phyloP scores from a whole-genome alignment of 2,113 vertebrate genomes.

The Ailurus styani region DNA sequence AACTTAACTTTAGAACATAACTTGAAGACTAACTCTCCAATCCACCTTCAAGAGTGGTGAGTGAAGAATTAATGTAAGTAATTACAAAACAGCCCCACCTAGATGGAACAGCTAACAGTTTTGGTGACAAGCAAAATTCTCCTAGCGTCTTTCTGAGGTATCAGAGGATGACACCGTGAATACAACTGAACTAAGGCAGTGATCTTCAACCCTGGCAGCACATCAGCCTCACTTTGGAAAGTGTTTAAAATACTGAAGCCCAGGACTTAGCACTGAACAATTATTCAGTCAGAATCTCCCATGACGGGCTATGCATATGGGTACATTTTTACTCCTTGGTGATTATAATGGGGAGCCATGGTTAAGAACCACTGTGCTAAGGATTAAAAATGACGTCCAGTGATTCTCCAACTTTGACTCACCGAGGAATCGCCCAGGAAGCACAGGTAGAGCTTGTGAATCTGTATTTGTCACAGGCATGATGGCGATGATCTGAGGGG shows the following conservation, averaged over 20 bases:
- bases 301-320: neutral
- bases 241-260: neutral
- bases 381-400: neutral
- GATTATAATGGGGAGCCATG: neutral
- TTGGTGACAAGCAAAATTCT: neutral
- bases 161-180: neutral
- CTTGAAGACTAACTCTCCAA: neutral
- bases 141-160: neutral
- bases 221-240: neutral
- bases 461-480: neutral
- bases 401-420: neutral
- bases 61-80: neutral
- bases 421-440: neutral
- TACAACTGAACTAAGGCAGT: neutral
- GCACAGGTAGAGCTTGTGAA: neutral
- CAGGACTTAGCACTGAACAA: neutral
- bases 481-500: neutral
- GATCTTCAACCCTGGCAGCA: neutral
- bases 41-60: neutral
- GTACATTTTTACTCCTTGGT: neutral
- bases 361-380: neutral
- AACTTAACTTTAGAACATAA: neutral
- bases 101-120: neutral
- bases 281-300: neutral
- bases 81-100: neutral